Evolutionary conservation across 1,140 invertebrate genomes (phyloP).

Genomic region (Chionoecetes opilio): DNA sequence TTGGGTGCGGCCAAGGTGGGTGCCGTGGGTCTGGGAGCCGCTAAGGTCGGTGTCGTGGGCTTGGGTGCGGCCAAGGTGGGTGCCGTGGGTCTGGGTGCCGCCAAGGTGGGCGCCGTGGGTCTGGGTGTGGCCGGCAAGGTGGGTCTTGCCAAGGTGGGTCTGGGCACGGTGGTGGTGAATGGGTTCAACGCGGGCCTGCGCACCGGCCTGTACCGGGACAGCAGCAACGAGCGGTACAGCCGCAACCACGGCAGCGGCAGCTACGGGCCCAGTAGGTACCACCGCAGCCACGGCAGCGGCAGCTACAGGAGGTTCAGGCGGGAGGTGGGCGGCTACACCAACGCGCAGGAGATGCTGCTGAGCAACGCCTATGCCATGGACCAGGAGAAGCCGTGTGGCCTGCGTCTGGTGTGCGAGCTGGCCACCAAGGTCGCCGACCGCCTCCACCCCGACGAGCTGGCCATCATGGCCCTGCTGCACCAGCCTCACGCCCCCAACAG

Average conservation of each 20-base stretch:
- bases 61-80: too few relatives aligned
- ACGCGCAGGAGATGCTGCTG: conserved; percentile 50
- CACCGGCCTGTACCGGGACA: background rate
- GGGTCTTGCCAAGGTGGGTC: background rate
- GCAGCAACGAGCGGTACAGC: background rate
- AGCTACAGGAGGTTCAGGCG: too few relatives aligned
- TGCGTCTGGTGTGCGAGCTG: conserved; percentile 65
- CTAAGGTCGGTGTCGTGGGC: too few relatives aligned
- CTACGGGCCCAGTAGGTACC: too few relatives aligned
- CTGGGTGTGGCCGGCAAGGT: background rate
- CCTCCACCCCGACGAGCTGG: conserved; percentile 42
- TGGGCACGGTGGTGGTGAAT: background rate
- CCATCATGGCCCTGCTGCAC: conserved; percentile 42
- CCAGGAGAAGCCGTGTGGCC: conserved; percentile 49
- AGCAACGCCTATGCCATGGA: background rate
- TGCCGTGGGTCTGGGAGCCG: background rate
- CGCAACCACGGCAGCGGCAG: background rate
- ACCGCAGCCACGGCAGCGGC: background rate
- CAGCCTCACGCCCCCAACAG: background rate
- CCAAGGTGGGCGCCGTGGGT: too few relatives aligned
- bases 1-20: too few relatives aligned
- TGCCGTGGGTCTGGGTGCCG: background rate
- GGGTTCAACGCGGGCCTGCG: too few relatives aligned
- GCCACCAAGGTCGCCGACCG: background rate
- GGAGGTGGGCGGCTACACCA: background rate